Percentiles rank a stretch among this genome's conserved stretches.
These are phyloP conservation scores for Hypothenemus hampei DNA, from an alignment of 1,140 invertebrate species.

Conservation along the genomic window DNA sequence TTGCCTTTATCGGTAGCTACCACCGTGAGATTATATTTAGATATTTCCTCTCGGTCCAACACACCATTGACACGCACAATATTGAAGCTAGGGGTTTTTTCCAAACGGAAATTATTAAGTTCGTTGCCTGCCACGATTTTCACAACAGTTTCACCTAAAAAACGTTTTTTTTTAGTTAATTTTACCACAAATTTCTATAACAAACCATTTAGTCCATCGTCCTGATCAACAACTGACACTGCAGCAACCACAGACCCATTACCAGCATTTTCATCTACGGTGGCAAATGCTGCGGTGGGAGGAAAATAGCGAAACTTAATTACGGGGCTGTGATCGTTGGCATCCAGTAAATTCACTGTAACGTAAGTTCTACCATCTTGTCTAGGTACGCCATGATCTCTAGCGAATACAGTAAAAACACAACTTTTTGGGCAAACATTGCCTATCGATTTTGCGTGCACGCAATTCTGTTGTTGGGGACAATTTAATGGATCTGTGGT, in stretches of 20 bases:
- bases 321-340: constrained; percentile 91
- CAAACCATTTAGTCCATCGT: constrained; percentile 82
- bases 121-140: constrained; percentile 86
- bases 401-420: constrained; percentile 89
- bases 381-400: constrained; percentile 84
- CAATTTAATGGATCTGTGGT: constrained; percentile 76
- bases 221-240: constrained; percentile 85
- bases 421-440: constrained; percentile 79
- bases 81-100: constrained; percentile 78
- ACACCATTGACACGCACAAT: constrained; percentile 88
- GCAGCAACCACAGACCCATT: constrained; percentile 89
- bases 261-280: constrained; percentile 88
- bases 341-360: constrained; percentile 87
- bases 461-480: constrained; percentile 66
- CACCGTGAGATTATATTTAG: constrained; percentile 88
- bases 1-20: constrained; percentile 84
- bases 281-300: constrained; percentile 73
- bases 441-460: constrained; percentile 44
- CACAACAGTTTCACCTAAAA: constrained; percentile 62
- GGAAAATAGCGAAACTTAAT: constrained; percentile 89
- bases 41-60: constrained; percentile 86
- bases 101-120: constrained; percentile 79
- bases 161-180: too few relatives aligned
- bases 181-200: too few relatives aligned
- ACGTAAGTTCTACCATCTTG: constrained; percentile 92